Evolutionary conservation across 2,113 vertebrate genomes (phyloP).

Genomic region (Nothoprocta perdicaria): DNA sequence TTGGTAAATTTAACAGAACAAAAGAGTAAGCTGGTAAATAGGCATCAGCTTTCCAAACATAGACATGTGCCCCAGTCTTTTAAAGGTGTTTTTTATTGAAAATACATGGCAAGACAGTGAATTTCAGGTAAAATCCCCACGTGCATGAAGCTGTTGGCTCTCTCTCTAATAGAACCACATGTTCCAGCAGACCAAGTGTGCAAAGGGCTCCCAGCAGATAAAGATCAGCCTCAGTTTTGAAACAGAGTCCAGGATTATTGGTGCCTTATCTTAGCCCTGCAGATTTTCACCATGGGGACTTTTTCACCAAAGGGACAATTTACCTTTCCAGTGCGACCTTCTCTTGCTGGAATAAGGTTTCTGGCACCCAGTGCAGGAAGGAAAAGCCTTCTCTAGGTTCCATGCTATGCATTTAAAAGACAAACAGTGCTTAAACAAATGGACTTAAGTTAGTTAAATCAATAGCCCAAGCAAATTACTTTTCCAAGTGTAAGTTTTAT

Average conservation of each 20-base stretch:
- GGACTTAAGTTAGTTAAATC: constrained; percentile 74
- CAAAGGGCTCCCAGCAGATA: background rate
- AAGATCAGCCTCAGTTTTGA: background rate
- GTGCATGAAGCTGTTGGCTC: background rate
- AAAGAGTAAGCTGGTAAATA: background rate
- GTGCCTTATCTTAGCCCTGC: background rate
- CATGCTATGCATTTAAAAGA: constrained; percentile 22
- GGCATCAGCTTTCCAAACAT: background rate
- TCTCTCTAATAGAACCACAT: background rate
- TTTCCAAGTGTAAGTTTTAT: constrained; percentile 72
- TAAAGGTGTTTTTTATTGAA: background rate
- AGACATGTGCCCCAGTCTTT: background rate
- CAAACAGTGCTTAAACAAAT: constrained; percentile 48
- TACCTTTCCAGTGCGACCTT: background rate
- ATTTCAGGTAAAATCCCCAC: background rate
- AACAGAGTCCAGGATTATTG: background rate
- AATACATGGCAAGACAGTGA: background rate
- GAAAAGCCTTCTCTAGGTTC: background rate
- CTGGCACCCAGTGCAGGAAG: background rate
- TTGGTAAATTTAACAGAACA: background rate
- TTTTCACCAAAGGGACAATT: background rate
- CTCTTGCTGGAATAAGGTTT: background rate
- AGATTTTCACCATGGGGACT: background rate
- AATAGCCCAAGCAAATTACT: constrained; percentile 75
- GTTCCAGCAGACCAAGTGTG: background rate